phyloP scores from a whole-genome alignment of 2,888 invertebrate species.

The Rotaria macrura region DNA sequence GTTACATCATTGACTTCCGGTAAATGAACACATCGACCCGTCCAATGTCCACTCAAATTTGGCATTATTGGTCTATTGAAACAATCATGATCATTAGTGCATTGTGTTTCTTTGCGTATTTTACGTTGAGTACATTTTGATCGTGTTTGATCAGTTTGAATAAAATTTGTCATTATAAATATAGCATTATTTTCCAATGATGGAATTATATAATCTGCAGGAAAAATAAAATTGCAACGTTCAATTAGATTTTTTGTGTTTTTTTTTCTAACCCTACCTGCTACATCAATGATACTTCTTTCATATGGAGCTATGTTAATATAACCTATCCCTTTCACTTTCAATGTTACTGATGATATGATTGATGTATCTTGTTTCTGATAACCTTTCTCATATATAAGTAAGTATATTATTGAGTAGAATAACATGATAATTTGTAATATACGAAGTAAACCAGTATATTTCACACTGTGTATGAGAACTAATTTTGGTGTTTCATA shows the following conservation, averaged over 20 bases:
- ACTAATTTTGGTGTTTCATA: slow-evolving; percentile 13
- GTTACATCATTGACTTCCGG: not conserved
- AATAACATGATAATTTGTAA: not conserved
- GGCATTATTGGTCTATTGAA: not conserved
- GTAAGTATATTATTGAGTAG: not conserved
- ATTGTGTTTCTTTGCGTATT: not conserved
- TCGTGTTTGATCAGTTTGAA: slow-evolving; percentile 50
- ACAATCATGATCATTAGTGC: slow-evolving; percentile 23
- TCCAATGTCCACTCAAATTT: slow-evolving; percentile 13
- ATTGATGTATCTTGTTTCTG: slow-evolving; percentile 50
- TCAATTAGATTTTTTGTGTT: too few species aligned
- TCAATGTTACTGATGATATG: slow-evolving; percentile 51
- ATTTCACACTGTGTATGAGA: not conserved
- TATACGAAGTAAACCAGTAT: not conserved
- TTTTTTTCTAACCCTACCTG: too few species aligned
- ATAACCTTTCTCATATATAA: slow-evolving; percentile 50
- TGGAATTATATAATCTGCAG: slow-evolving; percentile 27
- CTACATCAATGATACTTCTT: not conserved
- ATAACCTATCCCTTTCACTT: slow-evolving; percentile 52
- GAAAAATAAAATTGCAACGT: too few species aligned
- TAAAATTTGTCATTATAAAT: slow-evolving; percentile 53
- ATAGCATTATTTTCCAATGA: slow-evolving; percentile 51
- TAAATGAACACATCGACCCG: slow-evolving; percentile 22
- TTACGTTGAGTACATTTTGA: slow-evolving; percentile 44
- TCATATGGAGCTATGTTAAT: not conserved